A percentile compares a stretch with the other conserved stretches of the same genome.
These are phyloP conservation scores for Bombus vancouverensis DNA, from an alignment of 1,140 invertebrate genomes.

Conservation along the genomic window DNA sequence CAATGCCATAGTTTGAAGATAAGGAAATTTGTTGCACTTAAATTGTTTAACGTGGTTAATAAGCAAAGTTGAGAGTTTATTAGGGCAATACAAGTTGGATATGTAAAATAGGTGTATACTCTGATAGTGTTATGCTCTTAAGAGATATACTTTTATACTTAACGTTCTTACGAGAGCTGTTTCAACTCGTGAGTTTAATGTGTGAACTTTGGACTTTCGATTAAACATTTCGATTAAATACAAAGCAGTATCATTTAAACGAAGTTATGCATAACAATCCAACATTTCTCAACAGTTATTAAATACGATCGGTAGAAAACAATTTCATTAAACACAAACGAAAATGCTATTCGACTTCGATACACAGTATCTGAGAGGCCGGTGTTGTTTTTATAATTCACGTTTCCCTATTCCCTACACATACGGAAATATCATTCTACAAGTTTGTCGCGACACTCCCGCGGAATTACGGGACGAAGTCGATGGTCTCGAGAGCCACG, in stretches of 20 bases:
- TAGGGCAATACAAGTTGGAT: neutral
- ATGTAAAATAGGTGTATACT: neutral
- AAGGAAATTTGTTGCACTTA: neutral
- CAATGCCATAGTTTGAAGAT: neutral
- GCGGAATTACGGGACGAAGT: conserved; percentile 13
- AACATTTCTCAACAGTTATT: neutral
- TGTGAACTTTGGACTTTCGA: neutral
- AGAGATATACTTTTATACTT: neutral
- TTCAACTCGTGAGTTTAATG: neutral
- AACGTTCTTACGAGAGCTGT: neutral
- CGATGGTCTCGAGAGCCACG: conserved; percentile 39
- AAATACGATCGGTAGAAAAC: no score
- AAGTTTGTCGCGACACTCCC: neutral
- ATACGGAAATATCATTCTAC: conserved; percentile 7
- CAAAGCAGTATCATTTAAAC: neutral
- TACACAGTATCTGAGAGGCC: neutral
- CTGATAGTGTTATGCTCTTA: neutral
- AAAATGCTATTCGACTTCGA: neutral
- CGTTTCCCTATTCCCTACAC: neutral
- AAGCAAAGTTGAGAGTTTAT: neutral
- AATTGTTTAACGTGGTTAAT: neutral
- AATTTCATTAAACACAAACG: no score
- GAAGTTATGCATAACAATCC: neutral
- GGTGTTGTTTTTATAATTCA: conserved; percentile 19
- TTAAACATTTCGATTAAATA: neutral